Evolutionary conservation across 2,888 invertebrate genomes (phyloP).

Genomic region (Entomobrya multifasciata): DNA sequence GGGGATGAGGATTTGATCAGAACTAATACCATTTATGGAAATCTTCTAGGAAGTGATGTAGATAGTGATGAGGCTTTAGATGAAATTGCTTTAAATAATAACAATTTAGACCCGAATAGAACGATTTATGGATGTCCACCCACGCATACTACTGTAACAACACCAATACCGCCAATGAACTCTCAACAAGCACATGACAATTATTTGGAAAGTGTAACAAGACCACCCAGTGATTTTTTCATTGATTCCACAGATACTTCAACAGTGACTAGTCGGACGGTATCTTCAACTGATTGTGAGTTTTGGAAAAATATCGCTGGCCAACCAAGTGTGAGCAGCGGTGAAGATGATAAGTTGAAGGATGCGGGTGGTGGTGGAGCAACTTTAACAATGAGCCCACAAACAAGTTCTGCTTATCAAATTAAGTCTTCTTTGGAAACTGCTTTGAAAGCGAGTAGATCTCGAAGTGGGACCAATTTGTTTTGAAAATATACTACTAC

Average conservation of each 20-base stretch:
- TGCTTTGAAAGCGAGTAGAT: slow-evolving; percentile 14
- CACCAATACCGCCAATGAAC: no score
- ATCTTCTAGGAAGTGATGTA: slow-evolving; percentile 43
- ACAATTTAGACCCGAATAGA: not conserved
- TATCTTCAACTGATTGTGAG: not conserved
- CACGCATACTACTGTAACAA: no score
- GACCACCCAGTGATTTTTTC: slow-evolving; percentile 12
- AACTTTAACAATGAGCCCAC: not conserved
- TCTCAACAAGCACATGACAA: not conserved
- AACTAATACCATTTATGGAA: slow-evolving; percentile 38
- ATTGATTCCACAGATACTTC: not conserved
- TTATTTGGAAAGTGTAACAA: not conserved
- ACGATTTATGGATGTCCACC: not conserved
- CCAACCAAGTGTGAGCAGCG: not conserved
- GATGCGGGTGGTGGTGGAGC: not conserved
- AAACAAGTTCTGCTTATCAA: slow-evolving; percentile 26
- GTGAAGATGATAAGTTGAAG: not conserved
- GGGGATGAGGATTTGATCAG: not conserved
- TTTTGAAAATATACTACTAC: not conserved
- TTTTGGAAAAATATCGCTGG: not conserved
- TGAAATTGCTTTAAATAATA: not conserved
- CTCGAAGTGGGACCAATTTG: slow-evolving; percentile 37
- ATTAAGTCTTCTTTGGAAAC: slow-evolving; percentile 48
- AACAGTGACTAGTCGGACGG: not conserved
- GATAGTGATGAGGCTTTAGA: slow-evolving; percentile 49